Evolutionary conservation across 1,140 invertebrate species (phyloP), one percentile per base, ranked within the genome.

Genomic region (Aphaenogaster ashmeadi): DNA sequence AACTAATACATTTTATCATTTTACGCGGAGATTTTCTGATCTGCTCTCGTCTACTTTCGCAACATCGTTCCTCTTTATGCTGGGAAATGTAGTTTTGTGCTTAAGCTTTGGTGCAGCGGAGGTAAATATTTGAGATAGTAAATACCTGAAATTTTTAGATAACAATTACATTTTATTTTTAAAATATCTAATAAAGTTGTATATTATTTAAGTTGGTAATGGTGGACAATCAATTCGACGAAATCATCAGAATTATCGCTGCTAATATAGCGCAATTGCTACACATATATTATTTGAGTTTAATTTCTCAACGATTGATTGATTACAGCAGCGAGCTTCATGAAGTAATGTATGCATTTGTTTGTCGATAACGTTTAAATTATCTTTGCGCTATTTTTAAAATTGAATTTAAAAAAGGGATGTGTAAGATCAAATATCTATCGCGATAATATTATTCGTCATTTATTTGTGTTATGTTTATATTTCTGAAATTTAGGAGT

Each of bases 151-250:
- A 21, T 13, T 2, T 18, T 21, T 9, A 27, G 4, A 13, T 56
- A 41, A 36, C 41, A 52, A 27, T 50, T 50, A 6, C 21, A 0
- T 50, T 62, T 0, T 3, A 15, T 77, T 47, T 15, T 7, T 11
- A 3, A 38, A 33, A 44, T 78, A 50, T 50, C 7, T 54, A 52
- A 64, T 27, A 21, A 50, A 60, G 2, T 21, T 33, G 13, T 13
- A 7, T 77, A 77, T 47, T 27, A 47, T 78, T 78, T 13, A 38
- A 86, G 74, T 44, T 86, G 7, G 52, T 74, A 27, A 38, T 50
- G 15, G 18, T 50, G 8, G 50, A 74, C 2, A 21, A 7, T 74
- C 38, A 83, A 3, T 11, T 84, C 1, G 69, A 74, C 7, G 54
- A 74, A 74, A 11, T 60, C 36, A 38, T 84, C 9, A 84, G 67